A percentile compares a stretch with the other conserved stretches of the same genome.
phyloP scores from a whole-genome alignment of 2,888 invertebrate species.

The Euclidia mi region DNA sequence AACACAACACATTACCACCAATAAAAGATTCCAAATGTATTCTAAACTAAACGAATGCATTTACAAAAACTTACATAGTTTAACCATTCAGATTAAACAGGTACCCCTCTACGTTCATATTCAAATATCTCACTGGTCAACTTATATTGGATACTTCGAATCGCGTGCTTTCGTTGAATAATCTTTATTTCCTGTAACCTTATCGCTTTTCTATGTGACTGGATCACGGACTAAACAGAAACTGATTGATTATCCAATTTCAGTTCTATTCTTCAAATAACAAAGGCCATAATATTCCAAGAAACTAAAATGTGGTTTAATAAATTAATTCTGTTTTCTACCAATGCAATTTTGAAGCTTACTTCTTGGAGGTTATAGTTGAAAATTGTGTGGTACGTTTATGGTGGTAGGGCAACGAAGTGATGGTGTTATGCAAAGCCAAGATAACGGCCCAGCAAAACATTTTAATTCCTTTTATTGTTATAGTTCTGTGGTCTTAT shows the following conservation, averaged over 20 bases:
- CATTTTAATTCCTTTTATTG: slow-evolving; percentile 53
- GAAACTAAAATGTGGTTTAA: slow-evolving; percentile 10
- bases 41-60: too few species aligned
- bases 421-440: slow-evolving; percentile 52
- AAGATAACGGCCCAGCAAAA: slow-evolving; percentile 42
- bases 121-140: slow-evolving; percentile 27
- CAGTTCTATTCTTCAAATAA: fast-evolving
- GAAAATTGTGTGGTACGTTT: slow-evolving; percentile 4
- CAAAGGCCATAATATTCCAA: slow-evolving; percentile 12
- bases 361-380: neutral
- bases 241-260: neutral
- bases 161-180: slow-evolving; percentile 57
- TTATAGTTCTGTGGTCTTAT: slow-evolving; percentile 44
- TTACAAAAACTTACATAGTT: too few species aligned
- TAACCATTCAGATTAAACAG: slow-evolving; percentile 21
- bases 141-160: slow-evolving; percentile 21
- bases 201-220: slow-evolving; percentile 52
- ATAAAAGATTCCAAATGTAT: slow-evolving; percentile 39
- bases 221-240: slow-evolving; percentile 35
- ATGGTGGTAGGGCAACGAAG: slow-evolving; percentile 28
- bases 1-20: slow-evolving; percentile 18
- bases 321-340: slow-evolving; percentile 31
- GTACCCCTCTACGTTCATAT: slow-evolving; percentile 22
- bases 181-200: slow-evolving; percentile 55
- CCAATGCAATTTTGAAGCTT: slow-evolving; percentile 16